phyloP scores from a whole-genome alignment of 1,140 invertebrate genomes.

The Temnothorax longispinosus region DNA sequence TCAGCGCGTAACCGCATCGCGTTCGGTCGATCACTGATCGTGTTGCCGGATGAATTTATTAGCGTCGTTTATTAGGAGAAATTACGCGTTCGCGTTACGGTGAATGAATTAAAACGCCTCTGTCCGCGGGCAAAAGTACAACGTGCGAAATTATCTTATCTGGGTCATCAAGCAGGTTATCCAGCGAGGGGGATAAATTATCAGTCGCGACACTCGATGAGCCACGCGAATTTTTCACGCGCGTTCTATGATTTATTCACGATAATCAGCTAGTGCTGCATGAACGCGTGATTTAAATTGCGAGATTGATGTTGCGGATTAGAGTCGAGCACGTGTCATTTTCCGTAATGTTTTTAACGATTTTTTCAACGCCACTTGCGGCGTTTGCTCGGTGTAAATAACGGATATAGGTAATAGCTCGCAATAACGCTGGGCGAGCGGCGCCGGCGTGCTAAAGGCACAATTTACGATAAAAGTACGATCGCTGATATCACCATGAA shows the following conservation, averaged over 20 bases:
- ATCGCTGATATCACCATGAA: constrained; percentile 31
- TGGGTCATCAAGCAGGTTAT: not conserved
- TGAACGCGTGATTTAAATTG: not conserved
- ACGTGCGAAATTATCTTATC: constrained; percentile 35
- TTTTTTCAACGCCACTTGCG: not conserved
- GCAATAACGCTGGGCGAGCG: constrained; percentile 6
- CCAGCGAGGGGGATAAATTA: not conserved
- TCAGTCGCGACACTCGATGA: not conserved
- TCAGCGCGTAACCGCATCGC: not conserved
- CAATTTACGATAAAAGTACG: constrained; percentile 49
- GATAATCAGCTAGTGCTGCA: not conserved
- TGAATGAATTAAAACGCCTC: constrained; percentile 15
- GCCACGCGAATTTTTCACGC: not conserved
- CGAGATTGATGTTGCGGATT: not conserved
- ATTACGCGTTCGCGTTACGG: constrained; percentile 34
- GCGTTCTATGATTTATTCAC: constrained; percentile 10
- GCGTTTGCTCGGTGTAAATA: constrained; percentile 38
- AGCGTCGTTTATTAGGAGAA: constrained; percentile 43
- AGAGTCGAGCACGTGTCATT: not conserved
- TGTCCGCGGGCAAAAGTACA: not conserved
- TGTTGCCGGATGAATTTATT: constrained; percentile 32
- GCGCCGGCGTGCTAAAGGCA: not conserved
- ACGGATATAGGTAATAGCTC: constrained; percentile 33
- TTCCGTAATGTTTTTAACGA: constrained; percentile 21
- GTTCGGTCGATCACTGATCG: not conserved